Evolutionary conservation across 2,888 invertebrate genomes (phyloP), one percentile per base, ranked within the genome.

Genomic region (Pristionchus mayeri): DNA sequence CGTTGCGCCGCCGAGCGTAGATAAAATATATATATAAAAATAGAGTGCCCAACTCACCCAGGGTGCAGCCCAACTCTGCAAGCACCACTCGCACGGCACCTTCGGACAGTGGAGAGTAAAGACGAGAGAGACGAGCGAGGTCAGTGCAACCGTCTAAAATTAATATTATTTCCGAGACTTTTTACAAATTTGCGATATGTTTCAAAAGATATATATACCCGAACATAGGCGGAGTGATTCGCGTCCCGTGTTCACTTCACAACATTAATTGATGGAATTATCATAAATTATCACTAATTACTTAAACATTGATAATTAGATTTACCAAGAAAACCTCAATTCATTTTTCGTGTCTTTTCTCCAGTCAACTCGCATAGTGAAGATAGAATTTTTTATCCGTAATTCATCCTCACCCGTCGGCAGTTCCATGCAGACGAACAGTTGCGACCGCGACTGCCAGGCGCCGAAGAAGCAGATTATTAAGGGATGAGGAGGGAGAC

Each of bases 21-120:
- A 67, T 71, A 54, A 50, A 24, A 75, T 21, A 75, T 13, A 37
- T 7, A 54, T 16, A 78, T 7, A 24, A 48, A 34, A 16, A 18
- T 11, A 50, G 11, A 50, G 52, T n/a, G n/a, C n/a, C n/a, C 21
- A 37, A 37, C 86, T 52, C 60, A 97, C 97, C 97, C 93, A 98
- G 94, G 87, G 96, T 96, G 91, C 96, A 94, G 85, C 96, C 96
- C 91, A 98, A 95, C 94, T 98, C 97, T 30, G 96, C 97, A 40
- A 97, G 95, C 93, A 96, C 96, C 87, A 97, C 94, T 93, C 95
- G 95, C 84, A 96, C 96, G 81, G 97, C 94, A 86, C 95, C 95
- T 93, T 96, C 95, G 13, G 96, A 96, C 91, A 98, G 95, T 89
- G 94, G 94, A 82, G 95, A 95, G 93, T 95, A 95, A 91, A 95